Evolutionary conservation across 2,113 vertebrate genomes (phyloP).

Genomic region (Pterocles gutturalis): DNA sequence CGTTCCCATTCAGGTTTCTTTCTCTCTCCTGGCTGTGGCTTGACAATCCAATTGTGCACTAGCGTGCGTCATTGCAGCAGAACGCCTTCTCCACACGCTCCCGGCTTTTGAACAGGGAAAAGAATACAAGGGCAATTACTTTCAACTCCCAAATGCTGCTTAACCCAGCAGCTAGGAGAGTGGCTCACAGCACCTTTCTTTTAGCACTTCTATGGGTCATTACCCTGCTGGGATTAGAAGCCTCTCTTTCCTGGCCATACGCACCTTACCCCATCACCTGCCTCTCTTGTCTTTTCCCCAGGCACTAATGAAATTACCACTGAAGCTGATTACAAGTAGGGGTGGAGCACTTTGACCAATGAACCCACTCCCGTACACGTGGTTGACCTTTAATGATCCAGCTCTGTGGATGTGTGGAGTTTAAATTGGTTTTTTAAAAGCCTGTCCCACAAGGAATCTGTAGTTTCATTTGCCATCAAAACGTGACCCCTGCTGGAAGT

Average conservation of each 20-base stretch:
- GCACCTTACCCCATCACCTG: not conserved
- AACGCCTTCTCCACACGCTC: not conserved
- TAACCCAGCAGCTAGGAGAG: not conserved
- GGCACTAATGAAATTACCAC: constrained; percentile 61
- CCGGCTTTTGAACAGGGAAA: not conserved
- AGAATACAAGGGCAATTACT: not conserved
- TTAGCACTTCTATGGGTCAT: constrained; percentile 54
- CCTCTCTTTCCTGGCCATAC: not conserved
- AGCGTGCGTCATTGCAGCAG: not conserved
- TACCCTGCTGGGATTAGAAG: constrained; percentile 29
- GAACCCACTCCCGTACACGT: constrained; percentile 30
- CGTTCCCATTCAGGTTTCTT: not conserved
- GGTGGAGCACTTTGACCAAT: constrained; percentile 42
- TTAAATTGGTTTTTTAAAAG: not conserved
- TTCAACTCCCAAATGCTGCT: not conserved
- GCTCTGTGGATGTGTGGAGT: not conserved
- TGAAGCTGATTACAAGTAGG: constrained; percentile 21
- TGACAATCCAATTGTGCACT: not conserved
- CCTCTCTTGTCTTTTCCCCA: constrained; percentile 36
- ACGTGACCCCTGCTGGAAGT: constrained; percentile 44
- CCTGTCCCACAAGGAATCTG: not conserved
- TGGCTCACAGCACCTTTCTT: not conserved
- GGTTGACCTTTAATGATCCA: constrained; percentile 58
- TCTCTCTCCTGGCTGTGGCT: not conserved
- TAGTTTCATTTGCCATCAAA: constrained; percentile 34